Base-by-base conservation (phyloP, 1,140 invertebrate genomes). In the Metaphire vulgaris region DNA sequence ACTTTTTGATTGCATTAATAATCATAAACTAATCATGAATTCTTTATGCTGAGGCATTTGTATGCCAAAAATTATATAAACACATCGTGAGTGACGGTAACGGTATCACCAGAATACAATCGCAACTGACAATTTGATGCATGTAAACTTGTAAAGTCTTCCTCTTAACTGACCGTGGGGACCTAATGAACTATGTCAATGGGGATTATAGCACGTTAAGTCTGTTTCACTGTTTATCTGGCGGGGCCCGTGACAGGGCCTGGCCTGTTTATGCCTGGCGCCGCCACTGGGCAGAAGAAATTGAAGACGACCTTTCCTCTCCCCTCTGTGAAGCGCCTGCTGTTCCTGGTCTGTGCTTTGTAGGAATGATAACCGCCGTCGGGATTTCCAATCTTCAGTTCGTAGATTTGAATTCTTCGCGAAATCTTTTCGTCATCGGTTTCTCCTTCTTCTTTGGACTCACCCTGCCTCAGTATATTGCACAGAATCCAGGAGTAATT, bases 341-440 rank as follows among this genome's bases (percentile, higher is more conserved):
- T 32, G 2, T 71, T n/a, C 33, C 32, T 71, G 0, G 1, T 71
- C 6, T 1, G n/a, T 32, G 33, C 30, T 32, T 14, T 33, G n/a
- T 68, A 67, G 76, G 72, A 2, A 77, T 77, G 76, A 41, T 77
- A 2, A 74, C 34, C 29, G 33, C 76, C 1, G 34, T 77, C 12
- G 77, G 33, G 12, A 33, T 76, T 12, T 71, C 74, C 41, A 78
- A 78, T 66, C 31, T 78, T 1, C 74, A 78, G 29, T 34, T 66
- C 6, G 33, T 78, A 2, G 74, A 76, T 65, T 26, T 76, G 41
- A 31, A 28, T 21, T 75, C 74, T 14, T 26, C 77, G 0, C 33
- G 77, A 33, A 78, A 78, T 69, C 68, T 78, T 21, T 31, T 76
- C 29, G 67, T 76, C 26, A 33, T 76, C 26, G 77, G 77, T 33